Conservation (phyloP, 2,797 vertebrate species). For the Cossypha niveicapilla region DNA sequence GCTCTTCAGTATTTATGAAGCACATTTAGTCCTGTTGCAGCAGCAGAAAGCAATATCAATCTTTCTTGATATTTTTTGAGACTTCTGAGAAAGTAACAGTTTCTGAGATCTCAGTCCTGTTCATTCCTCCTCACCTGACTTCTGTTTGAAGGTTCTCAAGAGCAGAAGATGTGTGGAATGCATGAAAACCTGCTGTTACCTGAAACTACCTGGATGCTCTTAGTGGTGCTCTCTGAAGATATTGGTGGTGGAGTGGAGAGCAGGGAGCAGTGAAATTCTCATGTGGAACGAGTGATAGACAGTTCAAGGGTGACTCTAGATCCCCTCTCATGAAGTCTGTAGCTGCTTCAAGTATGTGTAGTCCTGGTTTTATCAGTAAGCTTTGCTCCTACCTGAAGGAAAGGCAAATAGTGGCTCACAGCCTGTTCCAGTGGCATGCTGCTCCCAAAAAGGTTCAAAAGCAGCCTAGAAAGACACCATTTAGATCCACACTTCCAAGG, state of each 20-base stretch:
- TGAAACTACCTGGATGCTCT: neutral
- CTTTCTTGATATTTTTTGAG: neutral
- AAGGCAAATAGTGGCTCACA: neutral
- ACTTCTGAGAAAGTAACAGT: neutral
- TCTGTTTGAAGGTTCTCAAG: neutral
- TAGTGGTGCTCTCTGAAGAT: neutral
- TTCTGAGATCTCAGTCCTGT: neutral
- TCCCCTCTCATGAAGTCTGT: neutral
- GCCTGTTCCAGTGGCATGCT: neutral
- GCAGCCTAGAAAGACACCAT: neutral
- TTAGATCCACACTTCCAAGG: neutral
- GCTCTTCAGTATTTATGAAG: neutral
- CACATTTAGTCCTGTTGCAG: neutral
- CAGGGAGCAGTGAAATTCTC: neutral
- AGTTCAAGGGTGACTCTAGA: neutral
- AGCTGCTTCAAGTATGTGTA: neutral
- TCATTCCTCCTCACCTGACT: neutral
- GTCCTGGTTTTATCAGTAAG: neutral
- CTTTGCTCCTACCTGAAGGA: neutral
- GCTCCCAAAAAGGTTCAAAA: neutral
- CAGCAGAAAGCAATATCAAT: neutral
- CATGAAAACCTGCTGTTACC: neutral
- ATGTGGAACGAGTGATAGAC: neutral
- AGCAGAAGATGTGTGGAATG: neutral
- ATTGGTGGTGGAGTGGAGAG: fast-evolving